A percentile compares a stretch with the other conserved stretches of the same genome.
Conservation (phyloP, 1,140 invertebrate species). For the Pseudomyrmex cubaensis region DNA sequence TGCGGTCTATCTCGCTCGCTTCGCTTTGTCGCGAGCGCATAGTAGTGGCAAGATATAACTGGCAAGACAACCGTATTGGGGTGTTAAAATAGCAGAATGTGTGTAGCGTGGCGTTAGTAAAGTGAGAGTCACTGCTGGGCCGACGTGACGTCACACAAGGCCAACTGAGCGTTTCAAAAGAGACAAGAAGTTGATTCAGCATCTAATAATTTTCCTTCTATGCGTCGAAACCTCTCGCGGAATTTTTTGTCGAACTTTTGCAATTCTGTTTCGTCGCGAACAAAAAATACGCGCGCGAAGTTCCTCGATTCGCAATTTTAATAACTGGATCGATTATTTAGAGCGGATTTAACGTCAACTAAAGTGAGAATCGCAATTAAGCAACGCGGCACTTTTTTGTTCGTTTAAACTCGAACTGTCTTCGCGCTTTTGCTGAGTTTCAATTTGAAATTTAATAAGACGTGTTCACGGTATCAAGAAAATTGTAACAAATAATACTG, state of each 20-base stretch:
- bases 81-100: slow-evolving; percentile 44
- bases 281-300: too few relatives aligned
- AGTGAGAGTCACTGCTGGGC: slow-evolving; percentile 69
- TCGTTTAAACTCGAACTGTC: not conserved
- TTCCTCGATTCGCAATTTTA: not conserved
- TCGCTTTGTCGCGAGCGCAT: slow-evolving; percentile 1
- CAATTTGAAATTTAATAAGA: not conserved
- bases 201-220: slow-evolving; percentile 64
- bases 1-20: not conserved
- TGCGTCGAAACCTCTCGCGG: not conserved
- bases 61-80: slow-evolving; percentile 45
- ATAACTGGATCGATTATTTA: not conserved
- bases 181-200: slow-evolving; percentile 67
- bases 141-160: slow-evolving; percentile 70
- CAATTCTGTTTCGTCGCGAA: not conserved
- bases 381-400: not conserved
- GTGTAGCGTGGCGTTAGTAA: slow-evolving; percentile 21
- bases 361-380: not conserved
- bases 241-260: not conserved
- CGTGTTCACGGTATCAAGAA: slow-evolving; percentile 1
- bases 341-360: not conserved
- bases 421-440: slow-evolving; percentile 2
- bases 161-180: slow-evolving; percentile 66
- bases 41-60: not conserved
- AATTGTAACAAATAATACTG: not conserved